Evolutionary conservation across 2,113 vertebrate species (phyloP).

Genomic region (Pseudorasbora parva): DNA sequence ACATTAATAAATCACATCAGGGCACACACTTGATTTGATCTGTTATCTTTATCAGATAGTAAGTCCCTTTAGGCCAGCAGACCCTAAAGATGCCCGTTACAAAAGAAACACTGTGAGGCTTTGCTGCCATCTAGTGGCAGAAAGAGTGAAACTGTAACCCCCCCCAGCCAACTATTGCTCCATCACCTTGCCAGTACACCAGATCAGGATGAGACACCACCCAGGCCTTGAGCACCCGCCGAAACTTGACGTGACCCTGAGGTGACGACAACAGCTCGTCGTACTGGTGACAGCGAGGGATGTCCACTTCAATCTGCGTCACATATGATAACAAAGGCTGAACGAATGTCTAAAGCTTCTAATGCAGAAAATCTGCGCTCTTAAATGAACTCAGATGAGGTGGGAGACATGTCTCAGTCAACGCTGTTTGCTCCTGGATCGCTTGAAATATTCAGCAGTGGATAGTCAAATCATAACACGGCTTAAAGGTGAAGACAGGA

Average conservation of each 20-base stretch:
- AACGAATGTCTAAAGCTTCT: not conserved
- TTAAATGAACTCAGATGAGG: not conserved
- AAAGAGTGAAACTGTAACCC: not conserved
- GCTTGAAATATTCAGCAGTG: constrained; percentile 12
- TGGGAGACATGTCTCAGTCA: not conserved
- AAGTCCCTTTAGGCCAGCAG: too few species aligned
- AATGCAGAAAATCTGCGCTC: not conserved
- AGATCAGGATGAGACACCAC: constrained; percentile 97
- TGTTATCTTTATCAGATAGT: not conserved
- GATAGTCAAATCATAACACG: not conserved
- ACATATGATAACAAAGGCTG: not conserved
- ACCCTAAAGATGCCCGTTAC: too few species aligned
- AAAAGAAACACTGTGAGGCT: not conserved
- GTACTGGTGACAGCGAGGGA: constrained; percentile 98
- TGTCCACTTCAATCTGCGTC: constrained; percentile 96
- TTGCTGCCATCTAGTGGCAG: constrained; percentile 67
- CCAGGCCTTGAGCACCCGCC: constrained; percentile 95
- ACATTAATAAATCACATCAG: not conserved
- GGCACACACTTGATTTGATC: not conserved
- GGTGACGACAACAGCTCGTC: constrained; percentile 94
- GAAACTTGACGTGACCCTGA: constrained; percentile 95
- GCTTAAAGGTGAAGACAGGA: constrained; percentile 15
- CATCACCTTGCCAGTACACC: constrained; percentile 97
- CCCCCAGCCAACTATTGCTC: constrained; percentile 14
- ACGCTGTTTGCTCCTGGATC: not conserved